phyloP scores from a whole-genome alignment of 2,113 vertebrate genomes.

The Eretmochelys imbricata region DNA sequence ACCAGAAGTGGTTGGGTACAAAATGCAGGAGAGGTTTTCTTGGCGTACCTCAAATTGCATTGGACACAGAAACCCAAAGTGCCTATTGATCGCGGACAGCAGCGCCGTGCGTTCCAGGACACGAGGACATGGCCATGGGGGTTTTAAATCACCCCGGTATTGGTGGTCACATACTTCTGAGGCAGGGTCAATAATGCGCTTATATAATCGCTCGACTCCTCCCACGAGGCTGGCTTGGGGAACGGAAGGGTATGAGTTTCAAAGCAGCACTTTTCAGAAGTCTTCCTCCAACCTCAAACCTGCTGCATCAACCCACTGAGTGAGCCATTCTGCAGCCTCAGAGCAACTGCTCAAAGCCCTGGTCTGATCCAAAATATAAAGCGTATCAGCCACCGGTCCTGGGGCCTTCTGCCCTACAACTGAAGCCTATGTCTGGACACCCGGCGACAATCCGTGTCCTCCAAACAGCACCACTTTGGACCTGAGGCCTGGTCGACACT shows the following conservation, averaged over 20 bases:
- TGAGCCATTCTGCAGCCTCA: background rate
- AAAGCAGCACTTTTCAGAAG: background rate
- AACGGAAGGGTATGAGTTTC: background rate
- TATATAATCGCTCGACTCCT: conserved; percentile 2
- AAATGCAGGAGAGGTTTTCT: background rate
- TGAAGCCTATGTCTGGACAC: background rate
- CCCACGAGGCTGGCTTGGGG: background rate
- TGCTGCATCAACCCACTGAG: background rate
- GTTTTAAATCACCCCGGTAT: background rate
- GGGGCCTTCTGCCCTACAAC: background rate
- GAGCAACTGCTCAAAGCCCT: background rate
- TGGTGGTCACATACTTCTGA: background rate
- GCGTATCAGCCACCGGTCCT: background rate
- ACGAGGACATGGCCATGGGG: background rate
- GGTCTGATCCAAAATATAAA: background rate
- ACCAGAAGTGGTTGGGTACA: background rate
- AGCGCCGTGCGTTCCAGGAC: background rate
- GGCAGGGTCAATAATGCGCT: background rate
- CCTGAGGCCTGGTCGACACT: background rate
- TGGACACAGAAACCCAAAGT: background rate
- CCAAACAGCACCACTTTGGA: background rate
- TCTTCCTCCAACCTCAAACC: rapidly evolving
- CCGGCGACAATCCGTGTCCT: background rate
- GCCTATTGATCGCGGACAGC: background rate
- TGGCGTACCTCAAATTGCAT: background rate